Conservation (phyloP, 2,797 vertebrate genomes). For the Pelodytes ibericus region DNA sequence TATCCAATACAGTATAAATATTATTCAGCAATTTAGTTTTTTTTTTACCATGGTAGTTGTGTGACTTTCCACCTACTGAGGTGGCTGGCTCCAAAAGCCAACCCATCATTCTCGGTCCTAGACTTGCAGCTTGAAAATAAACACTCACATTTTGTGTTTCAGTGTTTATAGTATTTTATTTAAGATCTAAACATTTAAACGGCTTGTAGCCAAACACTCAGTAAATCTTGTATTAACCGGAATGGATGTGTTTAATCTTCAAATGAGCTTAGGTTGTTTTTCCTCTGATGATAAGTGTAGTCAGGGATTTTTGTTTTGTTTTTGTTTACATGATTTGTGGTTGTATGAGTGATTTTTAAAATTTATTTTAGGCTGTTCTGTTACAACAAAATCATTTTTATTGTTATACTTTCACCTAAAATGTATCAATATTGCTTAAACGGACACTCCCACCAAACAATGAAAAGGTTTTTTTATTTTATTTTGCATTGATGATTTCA, state of each 20-base stretch:
- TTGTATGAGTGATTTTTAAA: too few relatives aligned
- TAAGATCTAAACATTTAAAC: not conserved
- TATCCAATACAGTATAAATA: slow-evolving; percentile 18
- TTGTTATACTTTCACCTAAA: too few relatives aligned
- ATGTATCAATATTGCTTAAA: too few relatives aligned
- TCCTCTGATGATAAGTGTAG: too few relatives aligned
- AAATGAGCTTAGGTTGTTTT: too few relatives aligned
- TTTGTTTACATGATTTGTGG: too few relatives aligned
- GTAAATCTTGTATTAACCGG: not conserved
- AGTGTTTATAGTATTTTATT: not conserved
- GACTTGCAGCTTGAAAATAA: not conserved
- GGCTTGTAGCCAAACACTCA: not conserved
- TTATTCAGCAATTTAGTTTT: not conserved
- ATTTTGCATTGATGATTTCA: too few relatives aligned
- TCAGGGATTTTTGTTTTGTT: too few relatives aligned
- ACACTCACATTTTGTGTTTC: not conserved
- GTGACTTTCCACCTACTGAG: slow-evolving; percentile 2
- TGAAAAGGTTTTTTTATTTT: too few relatives aligned
- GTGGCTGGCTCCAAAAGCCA: not conserved
- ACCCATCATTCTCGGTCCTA: not conserved
- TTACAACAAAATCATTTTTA: too few relatives aligned
- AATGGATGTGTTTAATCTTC: not conserved
- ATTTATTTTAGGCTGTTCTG: too few relatives aligned
- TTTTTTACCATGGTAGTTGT: slow-evolving; percentile 18
- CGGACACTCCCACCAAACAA: too few relatives aligned